Base-by-base conservation (phyloP, 2,888 invertebrate genomes). In the Mamestra brassicae region DNA sequence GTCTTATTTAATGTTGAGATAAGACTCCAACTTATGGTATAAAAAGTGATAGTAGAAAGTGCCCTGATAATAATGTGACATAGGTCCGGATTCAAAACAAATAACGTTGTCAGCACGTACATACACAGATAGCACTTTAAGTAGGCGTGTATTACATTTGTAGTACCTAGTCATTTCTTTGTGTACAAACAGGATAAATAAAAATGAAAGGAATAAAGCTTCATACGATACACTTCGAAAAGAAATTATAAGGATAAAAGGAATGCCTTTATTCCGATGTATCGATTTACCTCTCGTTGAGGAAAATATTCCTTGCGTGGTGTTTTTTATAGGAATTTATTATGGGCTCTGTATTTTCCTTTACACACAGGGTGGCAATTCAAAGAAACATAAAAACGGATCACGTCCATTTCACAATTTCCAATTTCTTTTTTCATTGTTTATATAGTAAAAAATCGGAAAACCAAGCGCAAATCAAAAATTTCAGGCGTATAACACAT, bases 41-140 rank as follows among this genome's bases (percentile, higher is more conserved):
- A 60, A 65, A 76, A 86, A 58, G 71, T 75, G 74, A 78, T 70
- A 71, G 70, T 58, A 85, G 73, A 85, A 85, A 79, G 80, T 76
- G 58, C 17, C n/a, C 52, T 65, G 66, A 78, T 70, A 75, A 58
- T 34, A 60, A 47, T 50, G 54, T 55, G 47, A 47, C 50, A 67
- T 58, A 60, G 60, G 38, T 72, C 42, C 26, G 74, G 45, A 76
- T 76, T 75, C 52, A 52, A 74, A 74, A 70, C 52, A 71, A 72
- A 77, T 72, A 63, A 26, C 26, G 47, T 68, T 71, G 72, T 72
- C 74, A 63, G 54, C 42, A 34, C 26, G 2, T 50, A n/a, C 54
- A 15, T 11, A 50, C 10, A 15, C 63, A 61, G 36, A n/a, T 36
- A n/a, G 17, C 67, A 65, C 17, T 55, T 67, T 50, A 50, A 50